Conservation (phyloP, 2,888 invertebrate species). For the Eupeodes latifasciatus region DNA sequence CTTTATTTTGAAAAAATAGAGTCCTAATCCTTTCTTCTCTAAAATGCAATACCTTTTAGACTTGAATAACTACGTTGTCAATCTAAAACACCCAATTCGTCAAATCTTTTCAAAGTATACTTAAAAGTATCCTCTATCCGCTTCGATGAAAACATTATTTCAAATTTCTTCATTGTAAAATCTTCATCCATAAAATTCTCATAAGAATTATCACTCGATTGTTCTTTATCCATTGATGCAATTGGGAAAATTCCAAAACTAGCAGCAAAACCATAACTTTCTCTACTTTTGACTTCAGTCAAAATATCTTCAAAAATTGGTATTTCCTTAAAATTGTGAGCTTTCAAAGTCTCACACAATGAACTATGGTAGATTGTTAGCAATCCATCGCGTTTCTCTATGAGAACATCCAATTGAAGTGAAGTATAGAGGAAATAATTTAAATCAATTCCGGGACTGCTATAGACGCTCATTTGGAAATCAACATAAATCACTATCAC, state of each 20-base stretch:
- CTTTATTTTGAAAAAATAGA: too few species aligned
- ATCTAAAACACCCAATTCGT: conserved; percentile 78
- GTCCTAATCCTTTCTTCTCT: too few species aligned
- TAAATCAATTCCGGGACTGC: conserved; percentile 82
- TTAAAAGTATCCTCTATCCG: conserved; percentile 78
- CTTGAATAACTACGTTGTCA: neutral
- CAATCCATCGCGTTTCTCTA: conserved; percentile 77
- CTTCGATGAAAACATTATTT: conserved; percentile 78
- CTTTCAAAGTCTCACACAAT: conserved; percentile 78
- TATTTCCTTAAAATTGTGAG: conserved; percentile 43
- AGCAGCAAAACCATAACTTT: conserved; percentile 80
- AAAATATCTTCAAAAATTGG: conserved; percentile 78
- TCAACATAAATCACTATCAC: conserved; percentile 79
- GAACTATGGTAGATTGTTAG: conserved; percentile 78
- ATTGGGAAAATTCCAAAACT: conserved; percentile 80
- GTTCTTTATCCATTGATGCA: conserved; percentile 78
- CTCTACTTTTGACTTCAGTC: conserved; percentile 79
- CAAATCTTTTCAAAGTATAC: conserved; percentile 78
- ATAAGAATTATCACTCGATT: conserved; percentile 77
- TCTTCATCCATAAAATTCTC: conserved; percentile 77
- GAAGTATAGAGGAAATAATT: conserved; percentile 82
- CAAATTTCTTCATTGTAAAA: conserved; percentile 77
- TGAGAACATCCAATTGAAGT: conserved; percentile 79
- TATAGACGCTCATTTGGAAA: conserved; percentile 81
- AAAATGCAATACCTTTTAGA: too few species aligned